Evolutionary conservation across 2,888 invertebrate species (phyloP), one percentile per base, ranked within the genome.

Genomic region (Hedychridium roseum): DNA sequence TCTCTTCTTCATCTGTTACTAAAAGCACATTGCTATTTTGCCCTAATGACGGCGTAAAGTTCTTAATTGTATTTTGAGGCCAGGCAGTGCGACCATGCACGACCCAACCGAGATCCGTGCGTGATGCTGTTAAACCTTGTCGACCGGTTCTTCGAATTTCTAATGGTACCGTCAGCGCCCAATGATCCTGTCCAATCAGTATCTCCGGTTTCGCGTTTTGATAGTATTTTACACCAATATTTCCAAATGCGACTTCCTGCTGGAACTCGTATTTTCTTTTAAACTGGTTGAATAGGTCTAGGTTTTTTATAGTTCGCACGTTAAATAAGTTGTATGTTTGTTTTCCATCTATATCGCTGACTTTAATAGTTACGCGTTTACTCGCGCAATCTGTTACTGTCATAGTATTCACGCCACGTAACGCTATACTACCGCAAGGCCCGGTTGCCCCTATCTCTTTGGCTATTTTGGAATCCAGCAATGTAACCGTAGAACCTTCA

Each of bases 181-280:
- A 16, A 23, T 48, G 42, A 15, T 48, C 48, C 21, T 43, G 48
- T 1, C 48, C 43, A 9, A 48, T 37, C 1, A 48, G 11, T 11
- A 48, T 14, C 7, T 26, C 7, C n/a, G 42, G 48, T 0, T 17
- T 3, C 11, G 4, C 32, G 7, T 27, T 32, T 14, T 38, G 9
- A 26, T 43, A 48, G 3, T 42, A 38, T n/a, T 32, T 23, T 17
- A 38, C 27, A n/a, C 1, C 11, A 27, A 48, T 28, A 15, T 15
- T 23, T 2, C 27, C 37, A n/a, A 26, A n/a, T 16, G 6, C 7
- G 6, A 12, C 27, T 18, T 36, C 31, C 4, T 11, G 20, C 11
- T 35, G 16, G 3, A 17, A 12, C 5, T n/a, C n/a, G n/a, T n/a
- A n/a, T n/a, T n/a, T n/a, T n/a, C n/a, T n/a, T n/a, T n/a, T n/a